phyloP scores from a whole-genome alignment of 1,140 invertebrate genomes.

The Neodiprion virginianus region DNA sequence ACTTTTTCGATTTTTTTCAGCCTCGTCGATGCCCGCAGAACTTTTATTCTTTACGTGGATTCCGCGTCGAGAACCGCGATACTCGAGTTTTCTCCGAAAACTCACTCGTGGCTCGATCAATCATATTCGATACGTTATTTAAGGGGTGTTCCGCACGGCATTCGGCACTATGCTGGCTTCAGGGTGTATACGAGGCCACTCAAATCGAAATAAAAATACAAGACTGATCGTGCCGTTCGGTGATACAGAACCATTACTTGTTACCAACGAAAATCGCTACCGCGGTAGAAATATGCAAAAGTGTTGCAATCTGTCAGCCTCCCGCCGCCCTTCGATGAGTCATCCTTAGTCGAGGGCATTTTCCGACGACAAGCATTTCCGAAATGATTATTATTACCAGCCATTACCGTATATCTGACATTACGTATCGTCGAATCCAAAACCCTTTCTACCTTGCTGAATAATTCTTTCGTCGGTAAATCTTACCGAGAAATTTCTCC shows the following conservation, averaged over 20 bases:
- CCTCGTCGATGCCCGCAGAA: too few species aligned
- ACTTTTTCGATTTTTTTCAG: too few species aligned
- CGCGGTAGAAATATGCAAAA: not conserved
- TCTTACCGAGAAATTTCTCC: not conserved
- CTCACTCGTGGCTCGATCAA: too few species aligned
- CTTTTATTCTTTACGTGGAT: too few species aligned
- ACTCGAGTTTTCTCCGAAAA: too few species aligned
- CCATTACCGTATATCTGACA: constrained; percentile 8
- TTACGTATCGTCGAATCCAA: constrained; percentile 3
- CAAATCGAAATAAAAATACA: not conserved
- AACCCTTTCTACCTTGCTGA: not conserved
- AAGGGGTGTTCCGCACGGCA: not conserved
- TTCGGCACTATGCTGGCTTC: not conserved
- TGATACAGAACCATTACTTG: not conserved
- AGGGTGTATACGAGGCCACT: not conserved
- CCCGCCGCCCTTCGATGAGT: constrained; percentile 22
- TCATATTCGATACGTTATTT: too few species aligned
- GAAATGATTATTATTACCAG: constrained; percentile 37
- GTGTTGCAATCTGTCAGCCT: constrained; percentile 12
- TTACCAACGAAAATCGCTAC: too few species aligned
- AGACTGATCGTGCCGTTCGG: not conserved
- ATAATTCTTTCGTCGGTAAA: not conserved
- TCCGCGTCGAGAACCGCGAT: too few species aligned
- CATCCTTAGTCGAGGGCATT: constrained; percentile 17
- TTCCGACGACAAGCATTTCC: constrained; percentile 32